Conservation (phyloP, 2,797 vertebrate species). For the Danio choprae region DNA sequence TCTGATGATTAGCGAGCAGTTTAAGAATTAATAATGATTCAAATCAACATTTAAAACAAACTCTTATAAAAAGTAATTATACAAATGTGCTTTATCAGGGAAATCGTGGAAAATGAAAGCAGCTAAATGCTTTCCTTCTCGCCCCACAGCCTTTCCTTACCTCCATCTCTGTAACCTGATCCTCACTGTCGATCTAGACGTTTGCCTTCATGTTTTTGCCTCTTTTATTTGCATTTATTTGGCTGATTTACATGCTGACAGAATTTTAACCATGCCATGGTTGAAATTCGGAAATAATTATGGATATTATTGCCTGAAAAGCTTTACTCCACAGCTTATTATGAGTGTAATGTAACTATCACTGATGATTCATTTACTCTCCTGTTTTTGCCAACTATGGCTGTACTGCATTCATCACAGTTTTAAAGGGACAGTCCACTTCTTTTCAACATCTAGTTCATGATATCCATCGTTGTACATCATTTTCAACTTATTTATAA, state of each 20-base stretch:
- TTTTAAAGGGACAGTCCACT: slow-evolving; percentile 30
- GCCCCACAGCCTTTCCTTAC: slow-evolving; percentile 65
- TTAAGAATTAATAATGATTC: not conserved
- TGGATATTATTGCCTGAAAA: slow-evolving; percentile 61
- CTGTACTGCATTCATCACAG: slow-evolving; percentile 37
- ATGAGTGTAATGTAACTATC: slow-evolving; percentile 61
- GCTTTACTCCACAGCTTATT: slow-evolving; percentile 62
- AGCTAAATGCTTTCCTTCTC: slow-evolving; percentile 70
- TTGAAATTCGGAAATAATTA: slow-evolving; percentile 83
- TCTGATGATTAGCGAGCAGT: not conserved
- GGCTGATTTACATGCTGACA: slow-evolving; percentile 78
- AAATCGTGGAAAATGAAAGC: not conserved
- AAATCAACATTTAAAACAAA: not conserved
- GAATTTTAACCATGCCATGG: slow-evolving; percentile 81
- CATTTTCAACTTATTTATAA: slow-evolving; percentile 4
- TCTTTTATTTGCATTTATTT: slow-evolving; percentile 77
- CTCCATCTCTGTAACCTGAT: slow-evolving; percentile 77
- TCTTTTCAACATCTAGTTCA: slow-evolving; percentile 40
- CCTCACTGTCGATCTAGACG: slow-evolving; percentile 78
- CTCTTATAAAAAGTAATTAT: not conserved
- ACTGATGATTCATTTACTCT: not conserved
- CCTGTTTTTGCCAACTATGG: slow-evolving; percentile 4
- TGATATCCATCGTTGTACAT: slow-evolving; percentile 25
- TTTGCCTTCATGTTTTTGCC: slow-evolving; percentile 76
- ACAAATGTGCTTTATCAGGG: not conserved